Evolutionary conservation across 2,888 invertebrate genomes (phyloP).

Genomic region (Alsophila aescularia): DNA sequence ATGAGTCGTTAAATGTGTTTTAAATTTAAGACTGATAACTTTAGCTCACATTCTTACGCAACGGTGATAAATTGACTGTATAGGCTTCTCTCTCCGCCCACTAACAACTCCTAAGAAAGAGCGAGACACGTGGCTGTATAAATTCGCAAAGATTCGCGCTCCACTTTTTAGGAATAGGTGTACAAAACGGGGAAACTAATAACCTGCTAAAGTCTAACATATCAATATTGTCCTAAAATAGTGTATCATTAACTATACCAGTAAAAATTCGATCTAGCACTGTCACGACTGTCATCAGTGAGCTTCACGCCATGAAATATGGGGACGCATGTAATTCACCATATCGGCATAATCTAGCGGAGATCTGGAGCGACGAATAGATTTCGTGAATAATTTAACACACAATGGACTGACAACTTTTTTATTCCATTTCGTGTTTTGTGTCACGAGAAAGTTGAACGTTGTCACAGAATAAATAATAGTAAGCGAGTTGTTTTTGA

Average conservation of each 20-base stretch:
- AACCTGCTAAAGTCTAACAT: not conserved
- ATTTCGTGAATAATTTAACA: slow-evolving; percentile 81
- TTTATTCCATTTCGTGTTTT: slow-evolving; percentile 55
- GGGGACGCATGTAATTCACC: slow-evolving; percentile 71
- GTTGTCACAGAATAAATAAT: not conserved
- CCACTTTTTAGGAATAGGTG: not conserved
- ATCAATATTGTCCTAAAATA: slow-evolving; percentile 2
- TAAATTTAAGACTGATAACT: too few species aligned
- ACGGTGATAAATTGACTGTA: too few species aligned
- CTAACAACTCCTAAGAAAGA: too few species aligned
- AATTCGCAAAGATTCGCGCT: too few species aligned
- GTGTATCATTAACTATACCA: slow-evolving; percentile 52
- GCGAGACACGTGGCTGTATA: too few species aligned
- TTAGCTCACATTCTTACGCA: too few species aligned
- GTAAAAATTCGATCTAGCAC: slow-evolving; percentile 53
- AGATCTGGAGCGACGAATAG: slow-evolving; percentile 75
- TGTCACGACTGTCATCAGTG: slow-evolving; percentile 79
- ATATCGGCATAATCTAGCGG: slow-evolving; percentile 72
- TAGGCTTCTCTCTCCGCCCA: too few species aligned
- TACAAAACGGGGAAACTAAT: not conserved
- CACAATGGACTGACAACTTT: slow-evolving; percentile 76
- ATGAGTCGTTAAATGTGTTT: too few species aligned
- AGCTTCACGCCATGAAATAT: slow-evolving; percentile 68
- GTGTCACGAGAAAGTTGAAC: slow-evolving; percentile 32
- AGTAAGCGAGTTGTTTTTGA: too few species aligned